phyloP scores from a whole-genome alignment of 2,797 vertebrate genomes.

The Malurus leucopterus region DNA sequence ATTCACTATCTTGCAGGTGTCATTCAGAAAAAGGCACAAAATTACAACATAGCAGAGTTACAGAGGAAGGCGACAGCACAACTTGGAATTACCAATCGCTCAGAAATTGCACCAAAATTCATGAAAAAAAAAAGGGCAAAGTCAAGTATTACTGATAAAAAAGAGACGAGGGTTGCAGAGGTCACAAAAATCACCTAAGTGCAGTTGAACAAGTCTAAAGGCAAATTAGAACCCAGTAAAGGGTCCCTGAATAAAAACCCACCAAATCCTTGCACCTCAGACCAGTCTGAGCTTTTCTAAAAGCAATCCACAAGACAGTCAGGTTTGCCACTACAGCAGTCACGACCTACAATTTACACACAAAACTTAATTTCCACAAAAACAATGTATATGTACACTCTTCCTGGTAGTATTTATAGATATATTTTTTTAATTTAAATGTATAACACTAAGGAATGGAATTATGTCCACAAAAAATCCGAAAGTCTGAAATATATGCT shows the following conservation, averaged over 20 bases:
- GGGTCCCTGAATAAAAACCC: background rate
- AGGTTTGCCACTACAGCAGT: background rate
- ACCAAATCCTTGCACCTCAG: background rate
- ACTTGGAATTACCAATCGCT: background rate
- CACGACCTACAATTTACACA: background rate
- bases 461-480: background rate
- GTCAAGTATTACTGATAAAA: background rate
- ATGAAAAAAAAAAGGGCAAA: background rate
- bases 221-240: background rate
- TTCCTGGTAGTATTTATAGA: background rate
- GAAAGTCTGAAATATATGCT: background rate
- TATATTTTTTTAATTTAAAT: too few species aligned
- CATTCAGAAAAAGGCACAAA: background rate
- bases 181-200: background rate
- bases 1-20: background rate
- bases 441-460: background rate
- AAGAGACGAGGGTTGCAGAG: accelerated
- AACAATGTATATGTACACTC: background rate
- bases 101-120: background rate
- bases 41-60: background rate
- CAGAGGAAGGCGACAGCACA: background rate
- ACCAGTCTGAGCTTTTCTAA: background rate
- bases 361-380: background rate
- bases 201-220: background rate
- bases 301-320: background rate